Conservation (phyloP, 2,888 invertebrate species). For the Andrena chrysosceles region DNA sequence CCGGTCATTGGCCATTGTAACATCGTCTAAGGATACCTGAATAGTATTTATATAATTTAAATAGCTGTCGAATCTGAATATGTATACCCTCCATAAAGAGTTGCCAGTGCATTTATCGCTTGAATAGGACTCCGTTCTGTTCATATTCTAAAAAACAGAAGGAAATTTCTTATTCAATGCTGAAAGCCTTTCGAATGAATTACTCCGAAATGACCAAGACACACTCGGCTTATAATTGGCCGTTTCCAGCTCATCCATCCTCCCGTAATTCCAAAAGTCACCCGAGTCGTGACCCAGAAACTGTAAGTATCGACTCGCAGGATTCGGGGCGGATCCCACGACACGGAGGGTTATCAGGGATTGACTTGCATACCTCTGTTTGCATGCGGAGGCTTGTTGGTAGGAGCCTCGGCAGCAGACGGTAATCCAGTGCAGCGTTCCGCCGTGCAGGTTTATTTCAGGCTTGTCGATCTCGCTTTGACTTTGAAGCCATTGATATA, state of each 20-base stretch:
- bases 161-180: background rate
- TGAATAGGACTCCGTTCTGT: background rate
- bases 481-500: background rate
- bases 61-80: too few relatives aligned
- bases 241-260: background rate
- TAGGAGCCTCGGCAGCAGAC: background rate
- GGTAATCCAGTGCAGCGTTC: background rate
- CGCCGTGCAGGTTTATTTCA: background rate
- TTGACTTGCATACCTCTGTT: constrained; percentile 3
- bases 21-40: too few relatives aligned
- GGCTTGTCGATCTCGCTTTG: background rate
- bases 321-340: background rate
- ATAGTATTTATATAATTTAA: too few relatives aligned
- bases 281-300: background rate
- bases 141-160: background rate
- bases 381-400: background rate
- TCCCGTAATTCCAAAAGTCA: background rate
- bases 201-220: background rate
- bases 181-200: background rate
- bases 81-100: too few relatives aligned
- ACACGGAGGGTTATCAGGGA: background rate
- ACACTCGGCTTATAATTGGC: background rate
- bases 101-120: too few relatives aligned
- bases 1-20: too few relatives aligned
- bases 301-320: background rate